These are phyloP conservation scores for Calosoma granatense DNA, from an alignment of 1,140 invertebrate species.

Conservation along the genomic window DNA sequence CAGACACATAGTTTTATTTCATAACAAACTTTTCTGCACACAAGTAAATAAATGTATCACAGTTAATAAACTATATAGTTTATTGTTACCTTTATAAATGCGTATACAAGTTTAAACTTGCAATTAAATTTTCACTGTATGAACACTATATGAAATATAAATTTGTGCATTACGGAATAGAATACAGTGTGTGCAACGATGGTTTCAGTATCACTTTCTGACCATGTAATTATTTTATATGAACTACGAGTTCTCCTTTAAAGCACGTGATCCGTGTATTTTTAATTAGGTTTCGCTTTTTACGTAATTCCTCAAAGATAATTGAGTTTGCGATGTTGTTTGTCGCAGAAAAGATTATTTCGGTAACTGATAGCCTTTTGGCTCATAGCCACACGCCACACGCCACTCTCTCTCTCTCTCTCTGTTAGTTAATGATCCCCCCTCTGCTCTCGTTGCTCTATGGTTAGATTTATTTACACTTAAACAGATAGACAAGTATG, in stretches of 20 bases:
- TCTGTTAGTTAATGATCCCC: not conserved
- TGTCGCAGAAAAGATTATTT: conserved; percentile 4
- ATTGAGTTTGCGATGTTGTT: conserved; percentile 6
- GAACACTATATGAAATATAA: not conserved
- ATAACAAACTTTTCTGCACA: too few species aligned
- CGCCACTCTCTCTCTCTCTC: not conserved
- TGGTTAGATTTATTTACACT: not conserved
- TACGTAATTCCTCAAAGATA: conserved; percentile 7
- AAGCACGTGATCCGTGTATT: conserved; percentile 4
- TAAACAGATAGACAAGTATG: not conserved
- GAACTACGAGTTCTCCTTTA: not conserved
- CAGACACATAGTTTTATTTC: too few species aligned
- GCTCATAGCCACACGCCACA: not conserved
- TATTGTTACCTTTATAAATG: not conserved
- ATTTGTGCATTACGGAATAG: too few species aligned
- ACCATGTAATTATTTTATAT: not conserved
- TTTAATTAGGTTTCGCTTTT: conserved; percentile 7
- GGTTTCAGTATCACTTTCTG: too few species aligned
- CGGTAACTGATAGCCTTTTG: conserved; percentile 7
- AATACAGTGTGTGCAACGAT: too few species aligned
- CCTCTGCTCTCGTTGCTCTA: not conserved
- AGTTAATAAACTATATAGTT: not conserved
- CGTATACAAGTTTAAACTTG: not conserved
- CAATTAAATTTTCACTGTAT: not conserved
- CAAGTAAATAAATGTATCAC: too few species aligned